phyloP scores from a whole-genome alignment of 1,140 invertebrate species.

The Arctopsyche grandis region DNA sequence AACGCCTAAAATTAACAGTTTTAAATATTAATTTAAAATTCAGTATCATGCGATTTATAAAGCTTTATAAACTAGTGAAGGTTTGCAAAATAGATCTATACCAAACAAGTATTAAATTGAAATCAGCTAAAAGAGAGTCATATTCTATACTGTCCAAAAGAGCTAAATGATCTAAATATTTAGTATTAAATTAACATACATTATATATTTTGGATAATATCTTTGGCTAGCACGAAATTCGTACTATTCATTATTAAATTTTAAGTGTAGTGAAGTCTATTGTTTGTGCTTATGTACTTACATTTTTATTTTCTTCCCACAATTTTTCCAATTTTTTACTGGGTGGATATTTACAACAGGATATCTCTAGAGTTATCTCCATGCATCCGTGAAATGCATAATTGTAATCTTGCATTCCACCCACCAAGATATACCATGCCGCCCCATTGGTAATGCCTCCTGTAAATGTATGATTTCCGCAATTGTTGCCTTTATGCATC shows the following conservation, averaged over 20 bases:
- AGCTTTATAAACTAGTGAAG: too few relatives aligned
- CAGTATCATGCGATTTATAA: too few relatives aligned
- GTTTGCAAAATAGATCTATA: too few relatives aligned
- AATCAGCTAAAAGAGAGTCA: too few relatives aligned
- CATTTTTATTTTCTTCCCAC: slow-evolving; percentile 70
- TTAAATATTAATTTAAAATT: too few relatives aligned
- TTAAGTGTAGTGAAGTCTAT: slow-evolving; percentile 7
- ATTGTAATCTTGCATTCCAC: slow-evolving; percentile 77
- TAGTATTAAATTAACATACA: too few relatives aligned
- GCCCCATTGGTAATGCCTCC: slow-evolving; percentile 73
- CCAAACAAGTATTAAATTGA: too few relatives aligned
- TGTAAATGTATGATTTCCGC: slow-evolving; percentile 58
- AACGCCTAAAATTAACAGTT: slow-evolving; percentile 57
- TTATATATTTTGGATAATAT: too few relatives aligned
- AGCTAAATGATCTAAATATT: too few relatives aligned
- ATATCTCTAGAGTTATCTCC: slow-evolving; percentile 75
- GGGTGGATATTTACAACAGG: slow-evolving; percentile 72
- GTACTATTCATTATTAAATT: slow-evolving; percentile 9
- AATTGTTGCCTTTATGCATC: slow-evolving; percentile 64
- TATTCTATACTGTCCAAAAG: too few relatives aligned
- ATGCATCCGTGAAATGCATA: slow-evolving; percentile 74
- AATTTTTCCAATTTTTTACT: slow-evolving; percentile 63
- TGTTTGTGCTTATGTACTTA: slow-evolving; percentile 4
- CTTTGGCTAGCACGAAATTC: too few relatives aligned
- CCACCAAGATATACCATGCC: slow-evolving; percentile 68